Evolutionary conservation across 2,113 vertebrate genomes (phyloP).

Genomic region (Cinclus cinclus): DNA sequence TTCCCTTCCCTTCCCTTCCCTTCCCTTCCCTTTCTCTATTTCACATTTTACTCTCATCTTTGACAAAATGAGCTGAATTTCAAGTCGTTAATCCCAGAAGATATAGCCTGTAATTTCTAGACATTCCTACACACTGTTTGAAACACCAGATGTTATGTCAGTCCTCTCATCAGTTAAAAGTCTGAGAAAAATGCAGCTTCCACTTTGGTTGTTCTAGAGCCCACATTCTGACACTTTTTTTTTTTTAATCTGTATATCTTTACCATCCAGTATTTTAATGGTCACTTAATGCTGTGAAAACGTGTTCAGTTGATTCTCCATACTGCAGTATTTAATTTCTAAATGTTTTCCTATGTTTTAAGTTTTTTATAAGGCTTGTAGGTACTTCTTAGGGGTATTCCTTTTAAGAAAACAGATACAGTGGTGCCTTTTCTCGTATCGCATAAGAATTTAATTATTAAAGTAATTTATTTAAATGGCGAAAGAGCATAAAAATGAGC

Average conservation of each 20-base stretch:
- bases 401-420: neutral
- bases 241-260: neutral
- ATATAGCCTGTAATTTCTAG: neutral
- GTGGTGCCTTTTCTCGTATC: neutral
- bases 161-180: neutral
- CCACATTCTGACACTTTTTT: neutral
- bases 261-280: neutral
- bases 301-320: neutral
- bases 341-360: neutral
- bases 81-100: neutral
- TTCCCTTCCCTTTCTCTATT: rapidly evolving
- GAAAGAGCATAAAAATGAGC: neutral
- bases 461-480: neutral
- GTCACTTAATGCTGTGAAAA: neutral
- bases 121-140: neutral
- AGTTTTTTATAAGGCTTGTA: neutral
- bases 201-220: neutral
- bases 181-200: neutral
- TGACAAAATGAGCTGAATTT: neutral
- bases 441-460: neutral
- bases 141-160: neutral
- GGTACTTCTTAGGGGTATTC: neutral
- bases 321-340: neutral
- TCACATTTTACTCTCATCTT: neutral
- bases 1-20: too few relatives aligned